Evolutionary conservation across 2,113 vertebrate genomes (phyloP), one percentile per base, ranked within the genome.

Genomic region (Oncorhynchus nerka): DNA sequence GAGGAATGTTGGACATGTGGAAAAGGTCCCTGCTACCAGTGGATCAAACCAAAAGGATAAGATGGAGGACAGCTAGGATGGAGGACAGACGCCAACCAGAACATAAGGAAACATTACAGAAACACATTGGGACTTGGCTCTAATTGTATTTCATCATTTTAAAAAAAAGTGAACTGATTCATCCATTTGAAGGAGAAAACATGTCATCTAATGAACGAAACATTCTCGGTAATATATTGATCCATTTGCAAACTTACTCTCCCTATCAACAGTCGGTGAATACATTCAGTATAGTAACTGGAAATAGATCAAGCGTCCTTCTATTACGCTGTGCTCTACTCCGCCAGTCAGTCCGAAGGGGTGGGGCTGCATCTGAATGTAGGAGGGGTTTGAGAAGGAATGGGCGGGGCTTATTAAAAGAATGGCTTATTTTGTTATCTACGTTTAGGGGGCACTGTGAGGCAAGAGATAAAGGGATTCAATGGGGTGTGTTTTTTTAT

Each of bases 301-400:
- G 39, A 64, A 48, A 34, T 55, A 77, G 51, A 73, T 84, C 73
- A 83, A 80, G 76, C 66, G 62, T 61, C 79, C 73, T 84, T 70
- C 81, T 82, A 83, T 87, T 87, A 81, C 78, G 79, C 84, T 79
- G 80, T 79, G 82, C 82, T 88, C 80, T 78, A 71, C 77, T 87
- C 87, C 82, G 81, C 81, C 80, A 77, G 76, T 87, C 85, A 75
- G 83, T 84, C 84, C 77, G 73, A 69, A 89, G 87, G 24, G 75
- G 39, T 51, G 74, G 75, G 66, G 64, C 77, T 85, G 81, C 85
- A 84, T 77, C 81, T 93, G 92, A 93, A 94, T 93, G 93, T 93
- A 91, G 86, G 86, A 75, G 74, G 87, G 84, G 83, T 88, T 78
- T 76, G 85, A 62, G 76, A 83, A 87, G 75, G 80, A 84, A 80